phyloP scores from a whole-genome alignment of 2,797 vertebrate species.

The Delichon dasypus region DNA sequence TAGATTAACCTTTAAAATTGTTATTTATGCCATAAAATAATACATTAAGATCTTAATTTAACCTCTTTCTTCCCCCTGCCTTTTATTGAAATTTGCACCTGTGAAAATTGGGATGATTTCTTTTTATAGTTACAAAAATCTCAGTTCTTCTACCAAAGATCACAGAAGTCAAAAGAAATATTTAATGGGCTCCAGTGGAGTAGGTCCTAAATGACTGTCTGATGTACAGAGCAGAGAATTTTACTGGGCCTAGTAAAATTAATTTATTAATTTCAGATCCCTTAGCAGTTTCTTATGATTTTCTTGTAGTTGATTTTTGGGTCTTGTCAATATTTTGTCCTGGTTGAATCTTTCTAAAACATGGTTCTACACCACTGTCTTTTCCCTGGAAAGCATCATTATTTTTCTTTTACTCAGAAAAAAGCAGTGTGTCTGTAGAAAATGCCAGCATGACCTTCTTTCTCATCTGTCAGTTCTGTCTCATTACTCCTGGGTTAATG shows the following conservation, averaged over 20 bases:
- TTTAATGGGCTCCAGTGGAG: not conserved
- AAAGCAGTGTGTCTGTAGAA: not conserved
- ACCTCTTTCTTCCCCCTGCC: not conserved
- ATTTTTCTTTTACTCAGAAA: not conserved
- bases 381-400: not conserved
- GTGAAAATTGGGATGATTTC: not conserved
- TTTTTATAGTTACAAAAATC: not conserved
- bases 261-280: not conserved
- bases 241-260: not conserved
- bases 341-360: not conserved
- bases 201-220: not conserved
- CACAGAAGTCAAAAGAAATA: not conserved
- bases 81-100: not conserved
- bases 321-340: not conserved
- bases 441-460: not conserved
- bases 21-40: not conserved
- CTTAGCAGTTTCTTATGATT: not conserved
- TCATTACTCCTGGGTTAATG: conserved; percentile 34
- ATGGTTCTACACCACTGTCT: not conserved
- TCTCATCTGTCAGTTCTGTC: conserved; percentile 38
- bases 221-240: not conserved
- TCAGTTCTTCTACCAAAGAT: not conserved
- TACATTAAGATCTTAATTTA: not conserved
- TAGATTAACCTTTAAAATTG: not conserved
- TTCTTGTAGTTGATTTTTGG: not conserved